These are phyloP conservation scores for Microctonus hyperodae DNA, from an alignment of 2,888 invertebrate genomes.

Conservation along the genomic window DNA sequence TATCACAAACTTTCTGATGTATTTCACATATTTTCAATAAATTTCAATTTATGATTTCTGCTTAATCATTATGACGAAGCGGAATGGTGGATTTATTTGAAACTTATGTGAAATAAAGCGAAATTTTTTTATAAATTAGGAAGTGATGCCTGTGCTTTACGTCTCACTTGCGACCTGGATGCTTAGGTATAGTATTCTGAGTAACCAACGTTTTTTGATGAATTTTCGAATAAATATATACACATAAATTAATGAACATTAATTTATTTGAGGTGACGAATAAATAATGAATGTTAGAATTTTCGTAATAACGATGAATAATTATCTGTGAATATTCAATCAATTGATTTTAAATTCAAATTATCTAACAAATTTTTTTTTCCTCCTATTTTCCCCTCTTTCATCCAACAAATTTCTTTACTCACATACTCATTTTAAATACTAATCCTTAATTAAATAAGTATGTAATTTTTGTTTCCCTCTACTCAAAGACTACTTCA, in stretches of 20 bases:
- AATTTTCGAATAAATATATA: not conserved
- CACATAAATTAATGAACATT: not conserved
- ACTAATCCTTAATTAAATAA: not conserved
- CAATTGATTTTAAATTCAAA: too few relatives aligned
- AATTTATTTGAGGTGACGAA: too few relatives aligned
- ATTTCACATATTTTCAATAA: constrained; percentile 16
- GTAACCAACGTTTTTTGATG: too few relatives aligned
- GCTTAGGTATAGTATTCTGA: constrained; percentile 68
- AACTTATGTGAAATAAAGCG: constrained; percentile 7
- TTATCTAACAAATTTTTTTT: too few relatives aligned
- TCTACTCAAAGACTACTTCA: not conserved
- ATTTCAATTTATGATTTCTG: not conserved
- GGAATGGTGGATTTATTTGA: constrained; percentile 25
- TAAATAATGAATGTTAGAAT: too few relatives aligned
- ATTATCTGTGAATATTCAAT: too few relatives aligned
- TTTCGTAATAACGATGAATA: too few relatives aligned
- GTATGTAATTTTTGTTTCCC: constrained; percentile 11
- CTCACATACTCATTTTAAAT: not conserved
- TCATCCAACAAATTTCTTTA: not conserved
- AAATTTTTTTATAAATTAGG: constrained; percentile 37
- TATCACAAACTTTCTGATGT: constrained; percentile 17
- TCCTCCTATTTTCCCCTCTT: not conserved
- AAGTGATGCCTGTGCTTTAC: constrained; percentile 72
- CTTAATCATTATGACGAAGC: not conserved
- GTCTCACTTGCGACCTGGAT: constrained; percentile 79